Conservation (phyloP, 2,797 vertebrate genomes). For the Setipinna tenuifilis region DNA sequence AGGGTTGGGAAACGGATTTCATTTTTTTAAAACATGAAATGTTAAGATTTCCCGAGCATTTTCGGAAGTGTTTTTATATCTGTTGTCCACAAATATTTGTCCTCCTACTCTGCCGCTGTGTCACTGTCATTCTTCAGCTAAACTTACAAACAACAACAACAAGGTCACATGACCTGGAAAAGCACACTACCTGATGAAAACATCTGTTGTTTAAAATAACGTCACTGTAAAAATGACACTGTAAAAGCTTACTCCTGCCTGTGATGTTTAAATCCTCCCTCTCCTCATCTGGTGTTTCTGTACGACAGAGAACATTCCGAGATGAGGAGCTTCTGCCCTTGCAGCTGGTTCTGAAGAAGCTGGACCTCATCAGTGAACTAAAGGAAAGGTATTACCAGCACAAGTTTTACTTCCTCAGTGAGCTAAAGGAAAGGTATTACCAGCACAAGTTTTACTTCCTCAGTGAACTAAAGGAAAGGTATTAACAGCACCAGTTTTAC, state of each 20-base stretch:
- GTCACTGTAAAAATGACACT: no score
- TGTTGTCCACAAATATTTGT: no score
- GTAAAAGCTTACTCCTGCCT: not conserved
- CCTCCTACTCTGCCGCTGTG: not conserved
- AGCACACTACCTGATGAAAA: not conserved
- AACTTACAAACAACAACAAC: not conserved
- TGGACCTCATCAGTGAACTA: constrained; percentile 95
- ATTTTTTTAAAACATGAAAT: no score
- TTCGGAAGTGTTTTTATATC: no score
- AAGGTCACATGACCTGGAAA: not conserved
- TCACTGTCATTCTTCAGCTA: not conserved
- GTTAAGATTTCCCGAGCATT: no score
- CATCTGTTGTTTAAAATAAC: not conserved
- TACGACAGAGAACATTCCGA: constrained; percentile 91
- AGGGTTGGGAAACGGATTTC: not conserved
- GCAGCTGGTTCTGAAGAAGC: constrained; percentile 93
- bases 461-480: constrained; percentile 86
- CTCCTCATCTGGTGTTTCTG: constrained; percentile 6
- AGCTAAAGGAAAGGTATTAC: constrained; percentile 86
- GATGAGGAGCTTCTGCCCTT: constrained; percentile 94
- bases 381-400: constrained; percentile 80
- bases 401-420: not conserved
- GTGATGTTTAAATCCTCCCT: not conserved
- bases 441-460: not conserved
- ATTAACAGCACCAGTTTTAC: not conserved